phyloP scores from a whole-genome alignment of 2,888 invertebrate species.

The Parasteatoda lunata region DNA sequence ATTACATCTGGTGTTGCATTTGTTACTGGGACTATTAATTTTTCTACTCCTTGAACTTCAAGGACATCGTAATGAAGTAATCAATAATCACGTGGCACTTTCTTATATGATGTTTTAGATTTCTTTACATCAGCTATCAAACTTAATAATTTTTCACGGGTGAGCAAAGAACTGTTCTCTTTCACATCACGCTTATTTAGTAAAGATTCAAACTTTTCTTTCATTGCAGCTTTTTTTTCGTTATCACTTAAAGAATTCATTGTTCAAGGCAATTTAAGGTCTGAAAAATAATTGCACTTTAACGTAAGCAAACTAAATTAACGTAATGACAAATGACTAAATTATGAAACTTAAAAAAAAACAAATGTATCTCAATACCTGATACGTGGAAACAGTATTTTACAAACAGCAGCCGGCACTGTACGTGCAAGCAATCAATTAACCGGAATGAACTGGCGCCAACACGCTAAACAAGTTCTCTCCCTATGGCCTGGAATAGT shows the following conservation, averaged over 20 bases:
- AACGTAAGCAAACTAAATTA: too few relatives aligned
- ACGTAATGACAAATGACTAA: too few relatives aligned
- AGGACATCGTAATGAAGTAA: too few relatives aligned
- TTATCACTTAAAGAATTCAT: too few relatives aligned
- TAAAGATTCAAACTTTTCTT: slow-evolving; percentile 57
- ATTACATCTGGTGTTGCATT: too few relatives aligned
- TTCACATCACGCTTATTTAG: slow-evolving; percentile 57
- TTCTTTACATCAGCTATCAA: slow-evolving; percentile 57
- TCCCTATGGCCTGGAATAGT: slow-evolving; percentile 57
- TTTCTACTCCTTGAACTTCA: too few relatives aligned
- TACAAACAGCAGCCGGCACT: slow-evolving; percentile 5
- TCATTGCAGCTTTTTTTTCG: slow-evolving; percentile 31
- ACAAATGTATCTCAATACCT: background rate
- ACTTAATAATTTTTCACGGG: slow-evolving; percentile 60
- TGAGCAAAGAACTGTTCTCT: slow-evolving; percentile 61
- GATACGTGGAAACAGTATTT: slow-evolving; percentile 12
- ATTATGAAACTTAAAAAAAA: too few relatives aligned
- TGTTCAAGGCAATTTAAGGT: too few relatives aligned
- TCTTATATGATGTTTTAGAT: slow-evolving; percentile 50
- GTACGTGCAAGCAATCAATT: slow-evolving; percentile 44
- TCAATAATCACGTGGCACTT: slow-evolving; percentile 56
- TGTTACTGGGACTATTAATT: too few relatives aligned
- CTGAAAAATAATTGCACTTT: too few relatives aligned
- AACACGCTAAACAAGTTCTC: slow-evolving; percentile 49
- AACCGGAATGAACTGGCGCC: slow-evolving; percentile 38